Percentiles rank a stretch among this genome's conserved stretches.
phyloP scores from a whole-genome alignment of 2,888 invertebrate genomes.

The Gasteruption jaculator region DNA sequence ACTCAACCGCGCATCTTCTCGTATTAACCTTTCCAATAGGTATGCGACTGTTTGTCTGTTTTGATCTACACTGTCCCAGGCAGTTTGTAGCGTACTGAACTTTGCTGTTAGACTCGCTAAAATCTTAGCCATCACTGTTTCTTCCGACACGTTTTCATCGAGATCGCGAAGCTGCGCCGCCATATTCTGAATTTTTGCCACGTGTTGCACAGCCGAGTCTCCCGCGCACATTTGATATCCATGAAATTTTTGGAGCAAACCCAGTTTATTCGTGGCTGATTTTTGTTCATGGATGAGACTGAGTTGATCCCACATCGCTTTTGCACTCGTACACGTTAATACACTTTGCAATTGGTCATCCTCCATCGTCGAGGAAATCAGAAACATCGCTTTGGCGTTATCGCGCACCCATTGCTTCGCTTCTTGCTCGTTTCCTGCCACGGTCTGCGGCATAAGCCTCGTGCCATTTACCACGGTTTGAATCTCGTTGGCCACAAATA shows the following conservation, averaged over 20 bases:
- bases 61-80: too few species aligned
- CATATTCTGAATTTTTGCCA: slow-evolving; percentile 21
- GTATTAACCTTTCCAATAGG: too few species aligned
- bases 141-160: too few species aligned
- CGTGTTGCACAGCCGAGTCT: slow-evolving; percentile 21
- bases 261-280: slow-evolving; percentile 22
- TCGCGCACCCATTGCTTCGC: slow-evolving; percentile 19
- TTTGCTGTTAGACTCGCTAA: too few species aligned
- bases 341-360: slow-evolving; percentile 17
- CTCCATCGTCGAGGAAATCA: slow-evolving; percentile 22
- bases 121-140: too few species aligned
- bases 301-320: slow-evolving; percentile 24
- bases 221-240: slow-evolving; percentile 16
- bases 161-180: too few species aligned
- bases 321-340: slow-evolving; percentile 17
- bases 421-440: slow-evolving; percentile 6
- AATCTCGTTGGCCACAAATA: slow-evolving; percentile 17
- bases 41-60: too few species aligned
- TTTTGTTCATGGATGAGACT: slow-evolving; percentile 24
- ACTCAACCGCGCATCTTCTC: too few species aligned
- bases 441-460: slow-evolving; percentile 7
- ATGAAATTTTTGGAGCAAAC: slow-evolving; percentile 20
- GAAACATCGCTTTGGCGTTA: slow-evolving; percentile 21
- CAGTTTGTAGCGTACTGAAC: too few species aligned
- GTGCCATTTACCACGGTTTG: slow-evolving; percentile 15